Conservation (phyloP, 2,888 invertebrate genomes). For the Dryococelus australis region DNA sequence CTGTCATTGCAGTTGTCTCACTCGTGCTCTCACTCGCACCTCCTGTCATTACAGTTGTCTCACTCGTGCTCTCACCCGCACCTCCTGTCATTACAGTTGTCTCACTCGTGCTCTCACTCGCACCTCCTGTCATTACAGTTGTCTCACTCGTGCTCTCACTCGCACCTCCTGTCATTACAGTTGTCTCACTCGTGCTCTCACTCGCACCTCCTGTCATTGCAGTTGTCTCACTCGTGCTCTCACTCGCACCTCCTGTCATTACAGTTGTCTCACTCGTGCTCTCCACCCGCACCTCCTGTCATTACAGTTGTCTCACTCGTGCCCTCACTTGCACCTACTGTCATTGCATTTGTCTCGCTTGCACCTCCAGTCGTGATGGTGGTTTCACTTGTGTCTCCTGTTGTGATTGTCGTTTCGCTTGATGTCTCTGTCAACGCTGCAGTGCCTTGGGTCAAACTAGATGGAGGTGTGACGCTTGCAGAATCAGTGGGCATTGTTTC, state of each 20-base stretch:
- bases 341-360: neutral
- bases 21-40: neutral
- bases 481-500: neutral
- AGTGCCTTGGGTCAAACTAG: conserved; percentile 48
- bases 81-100: neutral
- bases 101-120: neutral
- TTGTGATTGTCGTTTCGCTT: conserved; percentile 5
- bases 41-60: neutral
- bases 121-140: neutral
- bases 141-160: conserved; percentile 18
- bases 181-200: neutral
- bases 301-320: neutral
- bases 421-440: neutral
- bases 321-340: neutral
- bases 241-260: neutral
- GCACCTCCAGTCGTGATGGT: neutral
- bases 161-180: neutral
- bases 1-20: neutral
- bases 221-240: conserved; percentile 7
- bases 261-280: neutral
- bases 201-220: neutral
- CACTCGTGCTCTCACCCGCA: neutral
- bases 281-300: neutral
- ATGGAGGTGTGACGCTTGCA: neutral
- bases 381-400: conserved; percentile 4